Conservation (phyloP, 2,797 vertebrate genomes). For the Triplophysa yarkandensis region DNA sequence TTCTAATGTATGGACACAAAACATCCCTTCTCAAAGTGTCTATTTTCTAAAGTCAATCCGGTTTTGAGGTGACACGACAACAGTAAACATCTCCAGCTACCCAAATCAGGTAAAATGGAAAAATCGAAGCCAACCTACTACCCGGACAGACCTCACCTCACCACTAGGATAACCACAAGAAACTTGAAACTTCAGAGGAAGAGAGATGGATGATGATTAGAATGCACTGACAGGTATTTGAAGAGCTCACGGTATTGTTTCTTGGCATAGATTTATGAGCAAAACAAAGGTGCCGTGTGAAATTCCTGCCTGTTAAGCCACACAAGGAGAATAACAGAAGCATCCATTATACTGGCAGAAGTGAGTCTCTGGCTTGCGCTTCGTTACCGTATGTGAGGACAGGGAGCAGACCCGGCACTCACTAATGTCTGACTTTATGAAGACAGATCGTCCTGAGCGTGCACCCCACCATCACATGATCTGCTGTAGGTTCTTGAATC, state of each 20-base stretch:
- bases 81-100: background rate
- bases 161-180: constrained; percentile 9
- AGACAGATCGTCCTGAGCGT: constrained; percentile 54
- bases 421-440: constrained; percentile 46
- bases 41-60: no score
- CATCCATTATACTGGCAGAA: constrained; percentile 33
- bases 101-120: background rate
- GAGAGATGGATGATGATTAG: constrained; percentile 35
- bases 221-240: background rate
- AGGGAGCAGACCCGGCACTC: constrained; percentile 25
- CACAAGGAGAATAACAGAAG: constrained; percentile 44
- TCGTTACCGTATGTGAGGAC: constrained; percentile 21
- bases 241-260: constrained; percentile 21
- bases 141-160: background rate
- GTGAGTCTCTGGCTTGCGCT: constrained; percentile 31
- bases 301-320: constrained; percentile 28
- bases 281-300: constrained; percentile 40
- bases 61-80: background rate
- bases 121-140: background rate
- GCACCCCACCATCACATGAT: constrained; percentile 53
- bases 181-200: constrained; percentile 7
- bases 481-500: constrained; percentile 45
- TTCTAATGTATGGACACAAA: no score
- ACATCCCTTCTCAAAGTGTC: no score
- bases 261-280: constrained; percentile 38